A percentile compares a stretch with the other conserved stretches of the same genome.
These are phyloP conservation scores for Mantis religiosa DNA, from an alignment of 2,888 invertebrate species.

Conservation along the genomic window DNA sequence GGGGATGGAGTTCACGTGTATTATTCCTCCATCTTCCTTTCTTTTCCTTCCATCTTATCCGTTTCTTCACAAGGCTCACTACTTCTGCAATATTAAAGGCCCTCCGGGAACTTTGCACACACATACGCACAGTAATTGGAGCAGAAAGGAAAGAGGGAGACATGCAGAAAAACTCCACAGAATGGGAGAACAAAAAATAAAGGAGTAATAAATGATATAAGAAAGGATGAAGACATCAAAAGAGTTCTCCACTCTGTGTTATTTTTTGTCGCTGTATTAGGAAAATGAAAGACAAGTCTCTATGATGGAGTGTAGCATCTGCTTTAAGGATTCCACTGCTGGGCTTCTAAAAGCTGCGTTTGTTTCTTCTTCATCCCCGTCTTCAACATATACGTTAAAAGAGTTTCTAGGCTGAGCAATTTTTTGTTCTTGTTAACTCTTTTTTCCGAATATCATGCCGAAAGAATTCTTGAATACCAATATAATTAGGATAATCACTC, in stretches of 20 bases:
- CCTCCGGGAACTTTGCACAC: not conserved
- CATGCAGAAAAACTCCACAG: not conserved
- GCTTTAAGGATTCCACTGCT: not conserved
- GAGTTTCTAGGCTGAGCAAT: not conserved
- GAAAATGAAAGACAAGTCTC: not conserved
- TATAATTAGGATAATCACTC: no score
- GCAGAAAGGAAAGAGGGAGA: not conserved
- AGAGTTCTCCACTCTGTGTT: not conserved
- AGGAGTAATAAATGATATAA: constrained; percentile 5
- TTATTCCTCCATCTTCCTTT: not conserved
- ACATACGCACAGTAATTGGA: constrained; percentile 8
- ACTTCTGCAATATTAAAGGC: constrained; percentile 12
- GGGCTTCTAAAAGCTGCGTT: not conserved
- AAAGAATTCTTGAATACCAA: no score
- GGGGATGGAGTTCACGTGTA: not conserved
- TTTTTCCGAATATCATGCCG: no score
- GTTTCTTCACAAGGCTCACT: not conserved
- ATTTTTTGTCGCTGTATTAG: not conserved
- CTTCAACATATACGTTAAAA: no score
- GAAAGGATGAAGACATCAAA: constrained; percentile 8
- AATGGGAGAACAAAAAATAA: not conserved
- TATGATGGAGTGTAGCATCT: not conserved
- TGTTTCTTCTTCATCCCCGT: not conserved
- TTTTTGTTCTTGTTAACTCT: no score
- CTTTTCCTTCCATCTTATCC: not conserved